Base-by-base conservation (phyloP, 2,888 invertebrate genomes). In the Emmelina monodactyla region DNA sequence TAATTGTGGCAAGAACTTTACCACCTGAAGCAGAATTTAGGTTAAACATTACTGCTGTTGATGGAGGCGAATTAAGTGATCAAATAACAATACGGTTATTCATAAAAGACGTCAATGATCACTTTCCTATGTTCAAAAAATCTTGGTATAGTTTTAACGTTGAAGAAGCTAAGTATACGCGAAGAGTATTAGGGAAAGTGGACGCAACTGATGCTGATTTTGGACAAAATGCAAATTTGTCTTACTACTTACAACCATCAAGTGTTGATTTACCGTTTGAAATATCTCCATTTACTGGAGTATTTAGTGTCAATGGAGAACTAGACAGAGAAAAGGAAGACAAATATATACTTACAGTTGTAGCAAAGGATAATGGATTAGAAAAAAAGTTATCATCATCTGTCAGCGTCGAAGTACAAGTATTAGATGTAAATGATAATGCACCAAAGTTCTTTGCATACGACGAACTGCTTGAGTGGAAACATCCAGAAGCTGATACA, bases 341-440 rank as follows among this genome's bases (percentile, higher is more conserved):
- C 34, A 84, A 85, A 47, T 92, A 89, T 49, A 81, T 83, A 5
- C 84, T 93, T 32, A 83, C 86, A 33, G 86, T 92, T 1, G 75
- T 88, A 16, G 92, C 92, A 0, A 82, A 78, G 42, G 93, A 94
- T 55, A 88, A 87, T 53, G 92, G 91, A 0, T 58, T 64, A 11
- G 71, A 80, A 6, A 81, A 76, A 10, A 84, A 85, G 30, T 66
- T 90, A 39, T 87, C 87, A 4, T 87, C 88, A 3, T 84, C 86
- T 0, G 90, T 92, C 9, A 87, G 88, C 42, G 88, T 94, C 0
- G 90, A 91, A 58, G 85, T 94, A 1, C 89, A 90, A 62, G 84
- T 94, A 2, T 65, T 90, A 41, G 94, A 94, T 53, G 82, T 91
- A 0, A 94, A 94, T 56, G 94, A 94, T 54, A 94, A 94, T 51